These are phyloP conservation scores for Stegodyphus dumicola DNA, from an alignment of 1,140 invertebrate genomes.

Conservation along the genomic window DNA sequence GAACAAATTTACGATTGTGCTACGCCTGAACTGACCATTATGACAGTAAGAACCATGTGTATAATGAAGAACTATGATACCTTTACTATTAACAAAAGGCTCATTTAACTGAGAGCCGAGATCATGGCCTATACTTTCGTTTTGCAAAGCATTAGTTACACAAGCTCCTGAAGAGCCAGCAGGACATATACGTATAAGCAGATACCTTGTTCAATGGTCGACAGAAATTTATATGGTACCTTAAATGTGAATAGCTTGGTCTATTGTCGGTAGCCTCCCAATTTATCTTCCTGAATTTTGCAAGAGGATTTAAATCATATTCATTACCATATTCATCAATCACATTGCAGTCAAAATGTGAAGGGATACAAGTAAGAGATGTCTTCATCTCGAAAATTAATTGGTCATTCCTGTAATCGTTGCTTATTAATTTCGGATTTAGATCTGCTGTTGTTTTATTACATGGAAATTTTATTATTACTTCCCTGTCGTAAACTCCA, in stretches of 20 bases:
- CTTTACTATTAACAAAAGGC: constrained; percentile 10
- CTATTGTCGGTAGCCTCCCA: constrained; percentile 24
- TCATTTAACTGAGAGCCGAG: constrained; percentile 24
- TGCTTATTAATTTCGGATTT: constrained; percentile 8
- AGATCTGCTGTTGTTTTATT: background rate
- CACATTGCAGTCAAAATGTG: constrained; percentile 34
- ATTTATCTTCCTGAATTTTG: background rate
- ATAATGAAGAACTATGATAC: constrained; percentile 24
- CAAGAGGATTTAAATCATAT: constrained; percentile 51
- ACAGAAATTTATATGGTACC: constrained; percentile 56
- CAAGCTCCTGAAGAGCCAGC: constrained; percentile 37
- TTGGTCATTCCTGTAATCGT: background rate
- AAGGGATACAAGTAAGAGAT: constrained; percentile 64
- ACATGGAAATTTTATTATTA: constrained; percentile 35
- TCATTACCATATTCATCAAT: constrained; percentile 43
- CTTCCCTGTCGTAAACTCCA: background rate
- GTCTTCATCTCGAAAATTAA: constrained; percentile 67
- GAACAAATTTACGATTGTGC: constrained; percentile 39
- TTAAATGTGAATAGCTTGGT: constrained; percentile 8
- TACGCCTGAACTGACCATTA: constrained; percentile 11
- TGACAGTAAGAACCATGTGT: constrained; percentile 41
- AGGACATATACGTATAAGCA: constrained; percentile 34
- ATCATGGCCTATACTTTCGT: background rate
- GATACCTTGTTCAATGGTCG: constrained; percentile 20
- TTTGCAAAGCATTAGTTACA: background rate